Evolutionary conservation across 2,797 vertebrate species (phyloP), one percentile per base, ranked within the genome.

Genomic region (Periophthalmus magnuspinnatus): DNA sequence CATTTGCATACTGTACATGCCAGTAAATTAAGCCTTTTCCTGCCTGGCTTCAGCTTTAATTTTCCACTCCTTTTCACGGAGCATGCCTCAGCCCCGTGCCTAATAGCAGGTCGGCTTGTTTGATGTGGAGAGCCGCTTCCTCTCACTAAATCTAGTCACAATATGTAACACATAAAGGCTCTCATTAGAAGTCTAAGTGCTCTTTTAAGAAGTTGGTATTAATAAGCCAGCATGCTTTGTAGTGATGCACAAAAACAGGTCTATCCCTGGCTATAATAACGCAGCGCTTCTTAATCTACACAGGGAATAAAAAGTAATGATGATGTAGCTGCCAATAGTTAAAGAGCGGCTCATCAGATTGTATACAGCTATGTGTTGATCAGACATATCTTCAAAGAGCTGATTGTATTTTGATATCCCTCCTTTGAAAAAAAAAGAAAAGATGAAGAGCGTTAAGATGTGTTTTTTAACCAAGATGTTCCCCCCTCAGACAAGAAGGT

Each of bases 1-100:
- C 96, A 99, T 99, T 99, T 99, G 97, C 98, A 99, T 99, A 99
- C 95, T 96, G 97, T 98, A 98, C 97, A 98, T 95, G 97, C 96
- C 96, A 97, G 96, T 99, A 98, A 99, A 99, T 99, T 97, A 99
- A 98, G 95, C 95, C 94, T 95, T 95, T 91, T 96, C 95, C 96
- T 95, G 95, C 90, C 85, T 95, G 88, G 95, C 96, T 96, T 96
- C 95, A 94, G 96, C 95, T 99, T 97, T 97, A 96, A 99, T 98
- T 99, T 99, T 97, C 97, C 97, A 98, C 95, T 97, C 94, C 96
- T 97, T 96, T 98, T 97, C 97, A 98, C 89, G 83, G 85, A 79
- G 86, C 94, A 93, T 95, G 95, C 93, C 92, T 93, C 94, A 95
- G 93, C 94, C 94, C 94, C 91, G 93, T 92, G 95, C 94, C 94